A percentile compares a stretch with the other conserved stretches of the same genome.
Conservation (phyloP, 2,888 invertebrate genomes). For the Agapetus fuscipes region DNA sequence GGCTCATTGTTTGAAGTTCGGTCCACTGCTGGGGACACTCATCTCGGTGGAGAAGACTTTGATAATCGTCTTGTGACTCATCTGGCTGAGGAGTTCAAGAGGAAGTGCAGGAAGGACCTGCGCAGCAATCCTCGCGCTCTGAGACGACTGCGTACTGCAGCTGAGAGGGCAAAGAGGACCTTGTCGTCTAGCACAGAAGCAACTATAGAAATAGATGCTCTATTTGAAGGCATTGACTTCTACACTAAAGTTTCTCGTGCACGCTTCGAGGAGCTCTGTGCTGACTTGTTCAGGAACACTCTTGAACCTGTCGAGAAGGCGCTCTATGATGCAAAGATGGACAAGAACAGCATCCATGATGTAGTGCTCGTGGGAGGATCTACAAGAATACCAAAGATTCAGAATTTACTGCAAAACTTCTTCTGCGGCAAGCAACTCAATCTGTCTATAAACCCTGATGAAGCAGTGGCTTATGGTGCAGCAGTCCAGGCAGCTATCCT, state of each 20-base stretch:
- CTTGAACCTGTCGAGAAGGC: slow-evolving; percentile 72
- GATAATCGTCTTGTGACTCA: slow-evolving; percentile 56
- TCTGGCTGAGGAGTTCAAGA: slow-evolving; percentile 61
- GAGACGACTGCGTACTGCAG: slow-evolving; percentile 62
- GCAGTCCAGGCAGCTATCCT: slow-evolving; percentile 67
- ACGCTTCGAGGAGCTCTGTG: slow-evolving; percentile 65
- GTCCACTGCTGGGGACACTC: slow-evolving; percentile 77
- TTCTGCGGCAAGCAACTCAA: slow-evolving; percentile 66
- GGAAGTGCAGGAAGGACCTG: slow-evolving; percentile 63
- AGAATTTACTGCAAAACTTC: slow-evolving; percentile 62
- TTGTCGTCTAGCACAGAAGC: slow-evolving; percentile 70
- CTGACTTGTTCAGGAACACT: slow-evolving; percentile 62
- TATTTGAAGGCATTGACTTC: slow-evolving; percentile 60
- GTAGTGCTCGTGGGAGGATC: slow-evolving; percentile 77
- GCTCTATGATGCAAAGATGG: slow-evolving; percentile 66
- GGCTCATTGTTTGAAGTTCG: slow-evolving; percentile 67
- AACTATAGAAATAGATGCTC: slow-evolving; percentile 63
- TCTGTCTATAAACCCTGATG: slow-evolving; percentile 69
- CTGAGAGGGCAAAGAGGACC: slow-evolving; percentile 69
- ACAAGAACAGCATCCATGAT: slow-evolving; percentile 66
- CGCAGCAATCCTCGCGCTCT: slow-evolving; percentile 54
- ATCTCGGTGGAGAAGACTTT: slow-evolving; percentile 68
- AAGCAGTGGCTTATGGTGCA: slow-evolving; percentile 72
- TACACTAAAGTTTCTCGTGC: slow-evolving; percentile 64
- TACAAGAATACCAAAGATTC: slow-evolving; percentile 71